These are phyloP conservation scores for Oryzias melastigma DNA, from an alignment of 2,113 vertebrate genomes.

Conservation along the genomic window DNA sequence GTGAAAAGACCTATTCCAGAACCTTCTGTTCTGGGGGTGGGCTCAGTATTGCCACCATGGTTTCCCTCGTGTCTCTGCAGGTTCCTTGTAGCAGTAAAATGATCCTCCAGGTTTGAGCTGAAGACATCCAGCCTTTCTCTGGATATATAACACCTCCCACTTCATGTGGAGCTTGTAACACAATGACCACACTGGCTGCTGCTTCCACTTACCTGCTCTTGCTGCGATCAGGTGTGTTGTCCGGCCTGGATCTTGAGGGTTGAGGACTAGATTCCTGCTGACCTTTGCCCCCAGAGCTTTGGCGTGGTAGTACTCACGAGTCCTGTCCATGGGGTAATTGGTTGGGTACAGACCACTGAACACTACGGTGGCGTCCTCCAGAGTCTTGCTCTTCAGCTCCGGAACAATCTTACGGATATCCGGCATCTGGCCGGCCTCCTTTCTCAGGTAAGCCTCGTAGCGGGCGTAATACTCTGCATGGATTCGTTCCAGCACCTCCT, in stretches of 20 bases:
- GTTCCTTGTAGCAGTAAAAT: too few species aligned
- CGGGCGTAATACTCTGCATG: conserved; percentile 89
- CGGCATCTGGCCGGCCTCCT: conserved; percentile 79
- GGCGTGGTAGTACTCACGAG: conserved; percentile 91
- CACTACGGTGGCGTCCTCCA: conserved; percentile 83
- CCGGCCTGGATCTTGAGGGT: conserved; percentile 78
- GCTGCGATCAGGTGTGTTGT: conserved; percentile 93
- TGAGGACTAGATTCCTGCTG: conserved; percentile 80
- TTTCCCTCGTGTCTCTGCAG: too few species aligned
- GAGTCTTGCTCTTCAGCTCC: conserved; percentile 86
- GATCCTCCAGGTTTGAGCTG: too few species aligned
- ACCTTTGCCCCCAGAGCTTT: conserved; percentile 90
- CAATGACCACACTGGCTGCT: not conserved
- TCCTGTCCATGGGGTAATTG: conserved; percentile 92
- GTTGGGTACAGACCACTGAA: conserved; percentile 97
- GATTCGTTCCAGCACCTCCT: conserved; percentile 91
- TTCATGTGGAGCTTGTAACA: too few species aligned
- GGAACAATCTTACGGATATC: conserved; percentile 95
- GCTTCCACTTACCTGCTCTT: conserved; percentile 81
- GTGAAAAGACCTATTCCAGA: too few species aligned
- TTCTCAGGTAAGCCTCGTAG: conserved; percentile 84
- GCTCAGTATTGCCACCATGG: too few species aligned
- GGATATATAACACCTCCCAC: too few species aligned
- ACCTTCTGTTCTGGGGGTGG: too few species aligned
- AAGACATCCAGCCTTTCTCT: too few species aligned